Evolutionary conservation across 2,888 invertebrate species (phyloP), one percentile per base, ranked within the genome.

Genomic region (Drosophila buzzatii): DNA sequence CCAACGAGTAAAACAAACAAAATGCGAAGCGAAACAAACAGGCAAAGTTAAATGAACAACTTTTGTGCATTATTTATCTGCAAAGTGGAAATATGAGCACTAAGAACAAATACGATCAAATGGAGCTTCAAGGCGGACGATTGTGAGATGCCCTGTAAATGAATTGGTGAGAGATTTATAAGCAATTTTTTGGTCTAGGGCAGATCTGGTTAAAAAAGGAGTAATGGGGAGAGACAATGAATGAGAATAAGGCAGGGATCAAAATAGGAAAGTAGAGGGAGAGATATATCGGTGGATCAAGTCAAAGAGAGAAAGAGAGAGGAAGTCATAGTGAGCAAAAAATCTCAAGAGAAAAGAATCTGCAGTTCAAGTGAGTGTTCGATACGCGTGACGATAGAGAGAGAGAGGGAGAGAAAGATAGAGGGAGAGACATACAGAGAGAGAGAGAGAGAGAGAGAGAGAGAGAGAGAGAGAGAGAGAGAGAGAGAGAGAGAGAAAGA

Each of bases 11-110:
- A 75, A 67, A 42, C 67, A 80, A 70, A 76, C 83, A 69, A 69
- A 83, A 71, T 64, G 60, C 71, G 70, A 82, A 85, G 79, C 85
- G 75, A 83, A 86, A 82, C 87, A 87, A 85, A 79, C 85, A 86
- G 86, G 82, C 75, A 81, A 89, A 87, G 89, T 87, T 89, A 87
- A 87, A 89, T 84, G 89, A 82, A 85, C 84, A 89, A 89, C 89
- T 86, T 86, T 84, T 82, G 73, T 89, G 82, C 84, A 86, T 89
- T 84, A 89, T 87, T 89, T 89, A 87, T 88, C 77, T 84, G 77
- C 71, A 72, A 73, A 76, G 77, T 70, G 81, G 73, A 79, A 87
- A 81, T 70, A 77, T 65, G 74, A 77, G 70, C 56, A 64, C 57
- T 55, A 45, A 37, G 45, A 64, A 62, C 64, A 76, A 76, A 76